Percentiles rank a stretch among this genome's conserved stretches.
phyloP scores from a whole-genome alignment of 37 sponge, comb jelly and placozoan genomes.

The Amphimedon queenslandica region DNA sequence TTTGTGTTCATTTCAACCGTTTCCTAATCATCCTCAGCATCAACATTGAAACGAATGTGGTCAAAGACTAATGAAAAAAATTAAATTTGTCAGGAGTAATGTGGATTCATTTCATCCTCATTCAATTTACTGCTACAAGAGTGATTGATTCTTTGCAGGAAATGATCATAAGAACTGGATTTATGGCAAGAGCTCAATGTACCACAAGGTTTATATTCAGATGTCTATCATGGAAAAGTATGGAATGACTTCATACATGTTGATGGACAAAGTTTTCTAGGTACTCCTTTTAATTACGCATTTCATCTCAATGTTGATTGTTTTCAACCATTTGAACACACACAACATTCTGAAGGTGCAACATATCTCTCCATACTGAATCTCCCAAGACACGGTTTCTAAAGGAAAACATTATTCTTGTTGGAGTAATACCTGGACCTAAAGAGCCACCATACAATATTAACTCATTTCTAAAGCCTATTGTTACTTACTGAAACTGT shows the following conservation, averaged over 20 bases:
- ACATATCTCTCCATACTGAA: constrained; percentile 22
- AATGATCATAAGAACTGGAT: constrained; percentile 11
- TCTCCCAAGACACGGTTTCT: constrained; percentile 18
- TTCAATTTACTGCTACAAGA: constrained; percentile 20
- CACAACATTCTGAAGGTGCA: constrained; percentile 21
- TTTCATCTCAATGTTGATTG: constrained; percentile 26
- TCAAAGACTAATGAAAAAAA: constrained; percentile 13
- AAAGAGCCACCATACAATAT: constrained; percentile 17
- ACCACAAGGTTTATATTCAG: background rate
- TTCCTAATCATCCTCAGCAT: constrained; percentile 46
- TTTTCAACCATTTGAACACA: constrained; percentile 39
- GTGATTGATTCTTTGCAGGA: constrained; percentile 17
- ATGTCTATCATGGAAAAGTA: constrained; percentile 32
- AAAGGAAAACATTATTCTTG: constrained; percentile 16
- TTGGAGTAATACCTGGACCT: constrained; percentile 35
- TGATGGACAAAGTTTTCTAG: constrained; percentile 11
- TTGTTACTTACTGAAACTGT: constrained; percentile 15
- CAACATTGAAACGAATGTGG: constrained; percentile 6
- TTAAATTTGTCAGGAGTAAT: background rate
- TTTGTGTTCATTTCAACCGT: constrained; percentile 27
- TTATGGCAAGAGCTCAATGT: constrained; percentile 15
- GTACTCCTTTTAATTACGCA: constrained; percentile 17
- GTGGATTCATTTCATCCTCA: constrained; percentile 1
- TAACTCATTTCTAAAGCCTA: constrained; percentile 18
- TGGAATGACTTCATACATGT: constrained; percentile 27